phyloP scores from a whole-genome alignment of 2,797 vertebrate genomes.

The Trachops cirrhosus region DNA sequence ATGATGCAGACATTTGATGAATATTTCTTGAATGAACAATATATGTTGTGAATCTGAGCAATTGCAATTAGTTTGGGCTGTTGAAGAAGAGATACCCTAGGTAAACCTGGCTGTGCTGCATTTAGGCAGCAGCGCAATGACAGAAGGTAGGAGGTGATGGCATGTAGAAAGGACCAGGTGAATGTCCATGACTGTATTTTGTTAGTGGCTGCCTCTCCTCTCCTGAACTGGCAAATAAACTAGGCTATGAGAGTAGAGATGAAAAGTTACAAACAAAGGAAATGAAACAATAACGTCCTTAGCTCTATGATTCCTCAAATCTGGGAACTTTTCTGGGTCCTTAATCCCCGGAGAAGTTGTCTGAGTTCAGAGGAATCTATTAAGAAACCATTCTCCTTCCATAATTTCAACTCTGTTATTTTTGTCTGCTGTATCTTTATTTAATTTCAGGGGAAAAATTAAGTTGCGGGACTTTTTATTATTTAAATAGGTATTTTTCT shows the following conservation, averaged over 20 bases:
- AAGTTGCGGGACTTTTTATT: too few relatives aligned
- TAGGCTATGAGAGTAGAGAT: background rate
- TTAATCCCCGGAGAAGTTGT: too few relatives aligned
- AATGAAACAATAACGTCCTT: too few relatives aligned
- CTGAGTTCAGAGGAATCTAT: too few relatives aligned
- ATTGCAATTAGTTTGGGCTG: background rate
- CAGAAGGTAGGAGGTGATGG: background rate
- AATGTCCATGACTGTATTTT: accelerated
- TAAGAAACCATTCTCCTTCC: too few relatives aligned
- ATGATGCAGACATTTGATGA: background rate
- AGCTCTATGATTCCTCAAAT: too few relatives aligned
- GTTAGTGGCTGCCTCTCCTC: background rate
- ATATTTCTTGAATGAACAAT: background rate
- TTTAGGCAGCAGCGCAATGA: accelerated
- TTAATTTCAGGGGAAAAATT: too few relatives aligned
- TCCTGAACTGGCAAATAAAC: background rate
- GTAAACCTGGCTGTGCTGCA: background rate
- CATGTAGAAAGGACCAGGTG: accelerated
- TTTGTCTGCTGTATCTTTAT: too few relatives aligned
- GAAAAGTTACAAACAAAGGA: too few relatives aligned
- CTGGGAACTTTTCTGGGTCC: too few relatives aligned
- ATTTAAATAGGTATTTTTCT: too few relatives aligned
- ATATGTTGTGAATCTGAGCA: background rate
- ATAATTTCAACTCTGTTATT: too few relatives aligned
- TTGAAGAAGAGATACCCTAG: background rate